phyloP scores from a whole-genome alignment of 2,888 invertebrate genomes.

The Drosophila pegasa region DNA sequence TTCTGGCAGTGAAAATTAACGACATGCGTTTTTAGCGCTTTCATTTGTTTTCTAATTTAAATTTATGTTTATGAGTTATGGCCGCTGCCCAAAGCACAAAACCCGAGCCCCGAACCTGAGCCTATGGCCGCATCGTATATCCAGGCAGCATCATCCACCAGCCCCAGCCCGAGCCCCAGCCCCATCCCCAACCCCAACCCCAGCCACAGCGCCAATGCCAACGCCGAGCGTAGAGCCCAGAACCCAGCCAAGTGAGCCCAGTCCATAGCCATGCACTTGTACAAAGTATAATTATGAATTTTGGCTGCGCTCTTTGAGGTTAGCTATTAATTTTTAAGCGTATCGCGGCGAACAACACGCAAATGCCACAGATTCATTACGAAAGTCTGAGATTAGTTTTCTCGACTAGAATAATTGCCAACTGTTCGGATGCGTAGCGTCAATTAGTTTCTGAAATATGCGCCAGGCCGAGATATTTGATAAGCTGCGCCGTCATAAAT shows the following conservation, averaged over 20 bases:
- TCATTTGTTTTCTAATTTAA: conserved; percentile 81
- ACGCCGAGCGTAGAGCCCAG: not conserved
- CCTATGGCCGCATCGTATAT: conserved; percentile 28
- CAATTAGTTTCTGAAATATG: conserved; percentile 60
- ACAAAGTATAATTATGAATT: conserved; percentile 68
- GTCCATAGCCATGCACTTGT: conserved; percentile 41
- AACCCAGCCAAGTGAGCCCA: not conserved
- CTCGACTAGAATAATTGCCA: conserved; percentile 53
- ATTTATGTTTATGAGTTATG: conserved; percentile 80
- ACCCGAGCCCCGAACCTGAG: conserved; percentile 23
- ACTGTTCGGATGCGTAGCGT: conserved; percentile 40
- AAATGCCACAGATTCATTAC: conserved; percentile 66
- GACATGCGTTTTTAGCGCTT: conserved; percentile 69
- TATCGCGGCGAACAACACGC: conserved; percentile 15
- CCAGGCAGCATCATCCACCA: conserved; percentile 1
- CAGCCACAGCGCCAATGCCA: not conserved
- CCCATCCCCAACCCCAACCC: not conserved
- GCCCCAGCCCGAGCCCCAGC: not conserved
- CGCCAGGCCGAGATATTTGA: conserved; percentile 41
- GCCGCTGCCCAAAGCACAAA: conserved; percentile 19
- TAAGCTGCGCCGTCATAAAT: conserved; percentile 41
- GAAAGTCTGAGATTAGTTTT: conserved; percentile 70
- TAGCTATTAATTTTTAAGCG: conserved; percentile 77
- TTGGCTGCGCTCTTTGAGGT: conserved; percentile 59
- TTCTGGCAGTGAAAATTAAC: conserved; percentile 59